phyloP scores from a whole-genome alignment of 2,797 vertebrate species.

The Argya squamiceps region DNA sequence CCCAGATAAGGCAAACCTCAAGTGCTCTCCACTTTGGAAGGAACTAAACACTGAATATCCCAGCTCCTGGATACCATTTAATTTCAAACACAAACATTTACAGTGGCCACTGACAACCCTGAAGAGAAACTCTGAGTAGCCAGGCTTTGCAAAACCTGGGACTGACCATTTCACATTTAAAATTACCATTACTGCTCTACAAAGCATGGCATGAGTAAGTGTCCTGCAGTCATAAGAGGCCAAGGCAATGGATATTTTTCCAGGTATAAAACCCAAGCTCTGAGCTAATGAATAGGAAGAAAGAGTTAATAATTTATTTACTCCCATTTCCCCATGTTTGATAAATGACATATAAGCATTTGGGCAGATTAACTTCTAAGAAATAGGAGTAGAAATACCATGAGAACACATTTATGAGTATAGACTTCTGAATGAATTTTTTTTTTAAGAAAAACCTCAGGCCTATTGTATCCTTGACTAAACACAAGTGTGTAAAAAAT shows the following conservation, averaged over 20 bases:
- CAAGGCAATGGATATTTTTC: background rate
- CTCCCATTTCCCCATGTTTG: background rate
- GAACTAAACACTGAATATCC: background rate
- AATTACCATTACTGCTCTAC: background rate
- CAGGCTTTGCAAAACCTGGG: background rate
- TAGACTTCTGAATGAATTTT: background rate
- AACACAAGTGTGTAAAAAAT: background rate
- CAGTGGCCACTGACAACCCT: background rate
- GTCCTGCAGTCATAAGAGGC: background rate
- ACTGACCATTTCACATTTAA: background rate
- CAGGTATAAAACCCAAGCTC: background rate
- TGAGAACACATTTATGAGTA: background rate
- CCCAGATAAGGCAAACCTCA: background rate
- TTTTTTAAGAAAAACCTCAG: background rate
- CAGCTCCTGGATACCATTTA: background rate
- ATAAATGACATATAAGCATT: background rate
- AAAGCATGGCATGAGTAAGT: background rate
- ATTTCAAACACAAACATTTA: background rate
- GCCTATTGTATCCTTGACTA: background rate
- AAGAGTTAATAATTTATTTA: background rate
- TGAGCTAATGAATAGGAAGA: background rate
- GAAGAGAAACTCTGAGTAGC: background rate
- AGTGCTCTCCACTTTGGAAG: fast-evolving
- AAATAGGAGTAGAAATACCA: background rate
- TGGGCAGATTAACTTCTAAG: background rate